Evolutionary conservation across 2,888 invertebrate species (phyloP).

Genomic region (Taphrorychus bicolor): DNA sequence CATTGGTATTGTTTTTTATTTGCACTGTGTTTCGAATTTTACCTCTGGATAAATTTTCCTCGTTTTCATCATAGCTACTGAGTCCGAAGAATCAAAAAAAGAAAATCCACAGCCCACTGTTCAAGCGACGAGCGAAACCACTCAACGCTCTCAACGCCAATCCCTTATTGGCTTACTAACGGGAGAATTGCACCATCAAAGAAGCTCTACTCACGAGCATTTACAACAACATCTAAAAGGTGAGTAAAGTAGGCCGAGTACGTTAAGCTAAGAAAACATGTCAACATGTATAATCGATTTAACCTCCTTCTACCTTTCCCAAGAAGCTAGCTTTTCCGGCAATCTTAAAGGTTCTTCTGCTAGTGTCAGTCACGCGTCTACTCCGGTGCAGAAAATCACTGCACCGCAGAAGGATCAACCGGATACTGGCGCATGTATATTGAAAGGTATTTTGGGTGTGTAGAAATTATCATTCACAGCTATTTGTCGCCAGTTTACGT

Average conservation of each 20-base stretch:
- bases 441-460: slow-evolving; percentile 42
- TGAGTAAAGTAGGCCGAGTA: too few species aligned
- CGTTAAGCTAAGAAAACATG: too few species aligned
- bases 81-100: slow-evolving; percentile 53
- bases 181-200: slow-evolving; percentile 58
- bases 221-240: slow-evolving; percentile 51
- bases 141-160: slow-evolving; percentile 64
- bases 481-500: background rate
- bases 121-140: slow-evolving; percentile 61
- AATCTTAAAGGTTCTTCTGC: slow-evolving; percentile 48
- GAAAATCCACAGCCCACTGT: slow-evolving; percentile 58
- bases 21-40: too few species aligned
- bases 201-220: slow-evolving; percentile 48
- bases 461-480: slow-evolving; percentile 12
- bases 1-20: too few species aligned
- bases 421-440: slow-evolving; percentile 47
- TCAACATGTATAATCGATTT: too few species aligned
- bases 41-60: background rate
- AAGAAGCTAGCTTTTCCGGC: background rate
- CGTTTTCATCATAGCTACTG: slow-evolving; percentile 39
- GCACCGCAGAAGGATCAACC: slow-evolving; percentile 48
- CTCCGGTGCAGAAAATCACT: slow-evolving; percentile 55
- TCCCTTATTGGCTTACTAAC: slow-evolving; percentile 74
- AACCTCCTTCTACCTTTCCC: background rate
- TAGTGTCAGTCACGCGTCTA: slow-evolving; percentile 57